Conservation (phyloP, 1,140 invertebrate genomes). For the Himalopsyche phryganea region DNA sequence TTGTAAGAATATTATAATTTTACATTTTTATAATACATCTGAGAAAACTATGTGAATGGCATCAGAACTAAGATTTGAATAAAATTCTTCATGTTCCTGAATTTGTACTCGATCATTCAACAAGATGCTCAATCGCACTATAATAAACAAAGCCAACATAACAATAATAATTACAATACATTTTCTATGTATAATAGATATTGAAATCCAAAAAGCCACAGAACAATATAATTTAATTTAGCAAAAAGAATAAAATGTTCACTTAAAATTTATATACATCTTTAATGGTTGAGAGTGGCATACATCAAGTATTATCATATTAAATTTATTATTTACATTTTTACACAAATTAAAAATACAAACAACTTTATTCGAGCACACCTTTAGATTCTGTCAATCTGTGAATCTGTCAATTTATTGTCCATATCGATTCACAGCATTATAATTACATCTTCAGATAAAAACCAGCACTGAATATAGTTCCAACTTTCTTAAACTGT, state of each 20-base stretch:
- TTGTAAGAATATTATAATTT: constrained; percentile 9
- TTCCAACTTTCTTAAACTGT: not conserved
- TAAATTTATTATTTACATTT: constrained; percentile 5
- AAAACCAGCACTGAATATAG: not conserved
- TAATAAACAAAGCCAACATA: not conserved
- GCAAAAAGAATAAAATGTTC: not conserved
- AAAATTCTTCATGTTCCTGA: constrained; percentile 4
- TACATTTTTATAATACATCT: constrained; percentile 13
- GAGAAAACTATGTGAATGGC: constrained; percentile 6
- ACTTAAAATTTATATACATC: not conserved
- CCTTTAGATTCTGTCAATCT: not conserved
- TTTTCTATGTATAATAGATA: not conserved
- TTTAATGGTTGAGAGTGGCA: not conserved
- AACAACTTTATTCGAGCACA: constrained; percentile 4
- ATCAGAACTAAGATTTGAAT: constrained; percentile 4
- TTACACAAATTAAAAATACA: constrained; percentile 3
- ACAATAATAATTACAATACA: not conserved
- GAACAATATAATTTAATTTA: not conserved
- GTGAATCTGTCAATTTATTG: not conserved
- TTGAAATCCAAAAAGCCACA: not conserved
- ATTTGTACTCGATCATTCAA: constrained; percentile 11
- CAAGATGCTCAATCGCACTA: not conserved
- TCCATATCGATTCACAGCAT: not conserved
- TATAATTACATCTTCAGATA: not conserved
- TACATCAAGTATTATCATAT: not conserved